Conservation (phyloP, 2,888 invertebrate species). For the Nowickia ferox region DNA sequence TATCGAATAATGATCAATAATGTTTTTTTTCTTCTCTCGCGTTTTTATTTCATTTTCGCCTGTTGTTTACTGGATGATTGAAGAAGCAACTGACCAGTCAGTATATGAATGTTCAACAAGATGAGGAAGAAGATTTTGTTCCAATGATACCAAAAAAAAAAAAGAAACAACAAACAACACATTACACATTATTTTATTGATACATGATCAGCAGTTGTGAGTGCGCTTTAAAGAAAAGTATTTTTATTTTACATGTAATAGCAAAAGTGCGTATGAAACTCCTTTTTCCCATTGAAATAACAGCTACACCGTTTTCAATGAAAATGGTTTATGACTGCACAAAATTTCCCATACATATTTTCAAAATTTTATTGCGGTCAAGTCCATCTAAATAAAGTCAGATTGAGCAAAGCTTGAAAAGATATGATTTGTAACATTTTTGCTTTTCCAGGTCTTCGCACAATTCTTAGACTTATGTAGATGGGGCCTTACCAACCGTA, state of each 20-base stretch:
- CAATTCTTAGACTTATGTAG: too few relatives aligned
- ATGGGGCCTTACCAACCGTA: too few relatives aligned
- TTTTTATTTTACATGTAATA: slow-evolving; percentile 33
- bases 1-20: slow-evolving; percentile 68
- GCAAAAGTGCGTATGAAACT: slow-evolving; percentile 64
- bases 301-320: slow-evolving; percentile 35
- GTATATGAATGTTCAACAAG: slow-evolving; percentile 33
- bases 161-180: slow-evolving; percentile 10
- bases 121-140: slow-evolving; percentile 64
- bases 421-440: background rate
- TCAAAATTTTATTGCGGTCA: too few relatives aligned
- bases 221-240: slow-evolving; percentile 17
- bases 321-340: background rate
- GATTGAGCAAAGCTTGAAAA: background rate
- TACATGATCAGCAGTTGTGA: slow-evolving; percentile 58
- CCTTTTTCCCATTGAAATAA: slow-evolving; percentile 33
- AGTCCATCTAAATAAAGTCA: background rate
- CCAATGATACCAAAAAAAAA: slow-evolving; percentile 54
- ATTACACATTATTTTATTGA: slow-evolving; percentile 29
- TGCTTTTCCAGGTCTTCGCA: too few relatives aligned
- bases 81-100: slow-evolving; percentile 49
- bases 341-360: background rate
- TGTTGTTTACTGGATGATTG: slow-evolving; percentile 51
- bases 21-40: slow-evolving; percentile 19
- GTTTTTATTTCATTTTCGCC: background rate